phyloP scores from a whole-genome alignment of 2,113 vertebrate genomes.

The Bubo blakistoni region DNA sequence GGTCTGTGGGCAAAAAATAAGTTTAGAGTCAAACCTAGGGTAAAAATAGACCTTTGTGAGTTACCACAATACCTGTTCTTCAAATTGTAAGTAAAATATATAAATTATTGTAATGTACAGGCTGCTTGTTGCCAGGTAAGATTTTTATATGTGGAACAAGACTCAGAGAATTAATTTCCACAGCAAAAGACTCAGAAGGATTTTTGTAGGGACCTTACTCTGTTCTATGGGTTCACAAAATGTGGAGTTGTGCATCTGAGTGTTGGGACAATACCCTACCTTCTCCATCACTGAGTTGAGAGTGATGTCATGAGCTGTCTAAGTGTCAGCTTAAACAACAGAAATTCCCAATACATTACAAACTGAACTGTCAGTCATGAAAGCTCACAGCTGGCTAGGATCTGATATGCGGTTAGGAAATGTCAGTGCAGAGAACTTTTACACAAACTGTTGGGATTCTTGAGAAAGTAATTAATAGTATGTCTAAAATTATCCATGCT shows the following conservation, averaged over 20 bases:
- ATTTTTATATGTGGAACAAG: neutral
- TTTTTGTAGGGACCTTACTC: neutral
- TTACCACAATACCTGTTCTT: neutral
- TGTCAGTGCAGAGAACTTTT: neutral
- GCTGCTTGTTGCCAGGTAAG: neutral
- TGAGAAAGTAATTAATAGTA: neutral
- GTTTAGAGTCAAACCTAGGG: neutral
- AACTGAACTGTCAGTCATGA: neutral
- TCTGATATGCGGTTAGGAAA: neutral
- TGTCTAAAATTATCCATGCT: neutral
- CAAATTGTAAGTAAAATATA: neutral
- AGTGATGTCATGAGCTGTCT: neutral
- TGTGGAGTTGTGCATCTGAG: neutral
- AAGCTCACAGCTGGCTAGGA: neutral
- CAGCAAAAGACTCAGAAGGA: neutral
- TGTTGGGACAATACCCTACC: neutral
- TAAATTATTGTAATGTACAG: neutral
- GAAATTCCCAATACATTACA: neutral
- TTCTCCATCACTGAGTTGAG: neutral
- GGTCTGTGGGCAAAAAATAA: neutral
- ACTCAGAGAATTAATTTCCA: neutral
- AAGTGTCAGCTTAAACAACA: neutral
- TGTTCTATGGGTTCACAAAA: neutral
- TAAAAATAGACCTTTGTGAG: neutral
- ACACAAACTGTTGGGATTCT: neutral